These are phyloP conservation scores for Cichlasoma orientale DNA, from an alignment of 2,797 vertebrate genomes.

Conservation along the genomic window DNA sequence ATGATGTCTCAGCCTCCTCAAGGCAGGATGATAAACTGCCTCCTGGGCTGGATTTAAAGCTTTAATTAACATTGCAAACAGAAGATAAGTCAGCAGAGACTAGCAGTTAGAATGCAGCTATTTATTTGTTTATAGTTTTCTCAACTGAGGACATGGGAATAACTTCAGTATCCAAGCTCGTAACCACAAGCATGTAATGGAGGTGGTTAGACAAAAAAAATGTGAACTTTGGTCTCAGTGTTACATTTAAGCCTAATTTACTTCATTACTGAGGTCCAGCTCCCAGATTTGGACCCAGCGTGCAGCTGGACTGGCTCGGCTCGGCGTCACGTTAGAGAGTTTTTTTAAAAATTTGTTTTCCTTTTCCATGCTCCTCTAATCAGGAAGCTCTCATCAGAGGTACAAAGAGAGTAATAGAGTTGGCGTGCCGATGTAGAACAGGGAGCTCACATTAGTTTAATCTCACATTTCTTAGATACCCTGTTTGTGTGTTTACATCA, in stretches of 20 bases:
- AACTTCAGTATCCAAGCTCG: background rate
- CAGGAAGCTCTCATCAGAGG: background rate
- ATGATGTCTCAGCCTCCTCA: background rate
- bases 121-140: constrained; percentile 24
- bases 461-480: background rate
- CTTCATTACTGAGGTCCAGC: background rate
- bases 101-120: background rate
- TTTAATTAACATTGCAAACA: constrained; percentile 12
- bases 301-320: background rate
- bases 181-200: constrained; percentile 30
- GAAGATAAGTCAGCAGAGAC: background rate
- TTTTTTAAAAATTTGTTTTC: background rate
- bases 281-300: background rate
- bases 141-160: constrained; percentile 51
- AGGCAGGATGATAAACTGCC: background rate
- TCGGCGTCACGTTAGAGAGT: background rate
- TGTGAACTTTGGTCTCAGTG: constrained; percentile 38
- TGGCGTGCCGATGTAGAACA: background rate
- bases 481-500: background rate
- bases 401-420: background rate
- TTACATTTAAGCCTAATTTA: constrained; percentile 4
- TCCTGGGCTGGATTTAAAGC: background rate
- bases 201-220: constrained; percentile 17
- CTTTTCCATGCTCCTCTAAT: background rate
- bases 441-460: background rate